A percentile compares a stretch with the other conserved stretches of the same genome.
Conservation (phyloP, 2,888 invertebrate genomes). For the Drosophila quasianomalipes region DNA sequence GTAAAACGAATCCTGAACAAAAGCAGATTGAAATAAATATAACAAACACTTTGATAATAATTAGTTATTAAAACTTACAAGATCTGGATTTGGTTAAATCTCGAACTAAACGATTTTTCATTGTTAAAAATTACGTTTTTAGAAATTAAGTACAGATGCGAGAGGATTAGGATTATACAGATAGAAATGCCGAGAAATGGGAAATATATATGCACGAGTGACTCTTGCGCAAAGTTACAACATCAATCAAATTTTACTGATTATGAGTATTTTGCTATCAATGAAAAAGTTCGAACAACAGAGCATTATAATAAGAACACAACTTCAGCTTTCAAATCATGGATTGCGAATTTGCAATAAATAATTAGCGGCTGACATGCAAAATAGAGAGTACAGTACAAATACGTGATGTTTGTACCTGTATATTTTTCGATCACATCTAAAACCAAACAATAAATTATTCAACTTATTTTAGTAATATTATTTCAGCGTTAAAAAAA, state of each 20-base stretch:
- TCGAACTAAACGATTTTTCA: neutral
- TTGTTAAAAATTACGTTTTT: neutral
- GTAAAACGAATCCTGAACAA: neutral
- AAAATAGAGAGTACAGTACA: slow-evolving; percentile 26
- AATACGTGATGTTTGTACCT: slow-evolving; percentile 15
- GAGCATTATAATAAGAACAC: slow-evolving; percentile 4
- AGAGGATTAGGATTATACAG: slow-evolving; percentile 4
- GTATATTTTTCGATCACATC: slow-evolving; percentile 7
- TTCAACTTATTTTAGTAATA: slow-evolving; percentile 8
- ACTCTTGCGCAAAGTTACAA: slow-evolving; percentile 41
- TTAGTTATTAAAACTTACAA: neutral
- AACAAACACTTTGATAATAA: neutral
- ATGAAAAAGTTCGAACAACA: slow-evolving; percentile 20
- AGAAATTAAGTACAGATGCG: slow-evolving; percentile 4
- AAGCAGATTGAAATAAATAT: neutral
- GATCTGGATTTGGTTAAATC: neutral
- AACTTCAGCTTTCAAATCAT: neutral
- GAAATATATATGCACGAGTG: slow-evolving; percentile 19
- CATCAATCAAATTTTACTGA: slow-evolving; percentile 40
- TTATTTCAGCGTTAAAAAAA: slow-evolving; percentile 25
- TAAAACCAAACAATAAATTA: slow-evolving; percentile 17
- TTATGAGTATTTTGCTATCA: slow-evolving; percentile 24
- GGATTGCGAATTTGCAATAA: slow-evolving; percentile 8
- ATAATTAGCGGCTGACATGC: slow-evolving; percentile 33
- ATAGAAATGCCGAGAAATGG: slow-evolving; percentile 11